These are phyloP conservation scores for Okamejei kenojei DNA, from an alignment of 2,797 vertebrate genomes.

Conservation along the genomic window DNA sequence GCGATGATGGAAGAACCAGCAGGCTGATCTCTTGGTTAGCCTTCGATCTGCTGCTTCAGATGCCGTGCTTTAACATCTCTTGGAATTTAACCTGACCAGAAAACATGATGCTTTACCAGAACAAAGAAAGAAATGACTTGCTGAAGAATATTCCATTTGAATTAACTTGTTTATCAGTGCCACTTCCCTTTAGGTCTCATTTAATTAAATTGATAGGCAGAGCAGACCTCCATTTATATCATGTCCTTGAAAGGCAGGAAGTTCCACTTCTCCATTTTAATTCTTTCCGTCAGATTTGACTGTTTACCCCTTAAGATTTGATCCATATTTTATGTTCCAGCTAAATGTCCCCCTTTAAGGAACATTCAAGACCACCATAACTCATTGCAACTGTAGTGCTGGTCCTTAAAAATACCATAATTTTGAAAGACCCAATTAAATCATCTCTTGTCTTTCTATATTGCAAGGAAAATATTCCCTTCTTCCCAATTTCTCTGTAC, in stretches of 20 bases:
- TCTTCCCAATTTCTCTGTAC: neutral
- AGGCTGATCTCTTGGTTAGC: neutral
- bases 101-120: neutral
- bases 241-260: neutral
- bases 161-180: neutral
- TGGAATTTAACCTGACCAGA: conserved; percentile 2
- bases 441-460: neutral
- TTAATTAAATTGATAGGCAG: neutral
- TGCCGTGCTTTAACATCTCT: neutral
- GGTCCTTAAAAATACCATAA: neutral
- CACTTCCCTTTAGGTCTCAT: neutral
- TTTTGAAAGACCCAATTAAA: neutral
- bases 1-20: neutral
- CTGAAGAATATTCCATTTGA: conserved; percentile 11
- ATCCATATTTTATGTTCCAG: neutral
- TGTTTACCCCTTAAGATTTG: neutral
- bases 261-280: neutral
- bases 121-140: neutral
- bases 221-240: neutral
- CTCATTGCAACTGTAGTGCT: neutral
- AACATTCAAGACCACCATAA: neutral
- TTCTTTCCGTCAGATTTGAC: neutral
- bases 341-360: neutral
- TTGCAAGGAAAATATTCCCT: neutral
- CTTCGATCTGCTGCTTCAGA: neutral